Evolutionary conservation across 2,888 invertebrate genomes (phyloP).

Genomic region (Pseudococcus jackbeardsleyi): DNA sequence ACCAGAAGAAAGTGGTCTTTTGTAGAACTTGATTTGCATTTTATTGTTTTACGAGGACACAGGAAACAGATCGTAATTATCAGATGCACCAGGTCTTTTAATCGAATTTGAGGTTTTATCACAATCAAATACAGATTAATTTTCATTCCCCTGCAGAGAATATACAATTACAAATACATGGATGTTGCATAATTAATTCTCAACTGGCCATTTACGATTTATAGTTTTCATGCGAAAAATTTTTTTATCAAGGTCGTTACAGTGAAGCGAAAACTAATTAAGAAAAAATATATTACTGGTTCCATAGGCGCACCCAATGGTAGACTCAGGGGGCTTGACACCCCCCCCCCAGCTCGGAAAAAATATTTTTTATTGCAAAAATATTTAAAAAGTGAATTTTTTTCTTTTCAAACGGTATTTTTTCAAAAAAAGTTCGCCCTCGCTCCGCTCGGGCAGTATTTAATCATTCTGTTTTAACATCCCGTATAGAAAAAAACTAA

Average conservation of each 20-base stretch:
- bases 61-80: background rate
- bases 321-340: no score
- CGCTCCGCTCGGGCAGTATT: no score
- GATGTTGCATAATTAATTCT: background rate
- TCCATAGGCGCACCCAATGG: no score
- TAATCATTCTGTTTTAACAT: no score
- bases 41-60: background rate
- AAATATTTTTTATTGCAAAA: no score
- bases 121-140: background rate
- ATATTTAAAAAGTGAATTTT: no score
- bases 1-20: conserved; percentile 26
- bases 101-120: background rate
- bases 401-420: no score
- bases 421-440: no score
- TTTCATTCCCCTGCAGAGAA: background rate
- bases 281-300: background rate
- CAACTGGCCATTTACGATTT: background rate
- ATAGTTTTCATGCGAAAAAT: background rate
- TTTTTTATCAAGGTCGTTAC: background rate
- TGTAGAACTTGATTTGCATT: conserved; percentile 1
- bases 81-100: background rate
- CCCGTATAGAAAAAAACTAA: no score
- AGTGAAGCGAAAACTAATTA: background rate
- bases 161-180: no score
- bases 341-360: no score